Conservation (phyloP, 2,113 vertebrate species). For the Lipophrys pholis region DNA sequence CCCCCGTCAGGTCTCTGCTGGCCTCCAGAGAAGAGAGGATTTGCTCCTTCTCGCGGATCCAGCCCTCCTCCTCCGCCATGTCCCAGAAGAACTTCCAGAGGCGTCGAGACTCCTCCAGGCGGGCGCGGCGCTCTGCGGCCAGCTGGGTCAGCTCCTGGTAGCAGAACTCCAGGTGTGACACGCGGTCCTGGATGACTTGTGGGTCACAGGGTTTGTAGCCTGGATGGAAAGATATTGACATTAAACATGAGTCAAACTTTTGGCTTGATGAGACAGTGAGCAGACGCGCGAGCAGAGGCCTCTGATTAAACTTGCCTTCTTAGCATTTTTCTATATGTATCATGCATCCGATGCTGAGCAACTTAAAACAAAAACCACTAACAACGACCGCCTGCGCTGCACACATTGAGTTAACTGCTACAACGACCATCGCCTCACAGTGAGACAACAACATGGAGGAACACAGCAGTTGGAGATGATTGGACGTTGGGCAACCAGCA, state of each 20-base stretch:
- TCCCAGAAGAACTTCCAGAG: slow-evolving; percentile 99
- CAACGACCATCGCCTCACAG: too few species aligned
- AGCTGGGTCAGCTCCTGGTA: slow-evolving; percentile 96
- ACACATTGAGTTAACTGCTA: too few species aligned
- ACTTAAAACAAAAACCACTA: neutral
- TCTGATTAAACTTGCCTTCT: too few species aligned
- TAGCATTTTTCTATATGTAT: too few species aligned
- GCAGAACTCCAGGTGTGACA: slow-evolving; percentile 96
- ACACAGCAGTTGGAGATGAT: too few species aligned
- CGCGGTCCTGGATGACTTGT: slow-evolving; percentile 92
- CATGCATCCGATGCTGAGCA: neutral
- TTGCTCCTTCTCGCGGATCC: slow-evolving; percentile 97
- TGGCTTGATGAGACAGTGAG: too few species aligned
- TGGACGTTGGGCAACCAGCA: too few species aligned
- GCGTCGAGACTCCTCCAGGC: slow-evolving; percentile 93
- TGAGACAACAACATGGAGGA: too few species aligned
- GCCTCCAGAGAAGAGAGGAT: slow-evolving; percentile 92
- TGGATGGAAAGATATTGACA: slow-evolving; percentile 4
- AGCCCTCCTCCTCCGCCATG: slow-evolving; percentile 97
- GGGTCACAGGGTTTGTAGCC: slow-evolving; percentile 93
- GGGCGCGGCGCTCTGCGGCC: slow-evolving; percentile 89
- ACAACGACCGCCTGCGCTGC: too few species aligned
- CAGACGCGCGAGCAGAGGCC: too few species aligned
- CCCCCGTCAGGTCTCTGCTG: slow-evolving; percentile 92
- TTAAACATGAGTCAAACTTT: too few species aligned